Percentiles rank a stretch among this genome's conserved stretches.
phyloP scores from a whole-genome alignment of 2,797 vertebrate genomes.

The Chrysocyon brachyurus region DNA sequence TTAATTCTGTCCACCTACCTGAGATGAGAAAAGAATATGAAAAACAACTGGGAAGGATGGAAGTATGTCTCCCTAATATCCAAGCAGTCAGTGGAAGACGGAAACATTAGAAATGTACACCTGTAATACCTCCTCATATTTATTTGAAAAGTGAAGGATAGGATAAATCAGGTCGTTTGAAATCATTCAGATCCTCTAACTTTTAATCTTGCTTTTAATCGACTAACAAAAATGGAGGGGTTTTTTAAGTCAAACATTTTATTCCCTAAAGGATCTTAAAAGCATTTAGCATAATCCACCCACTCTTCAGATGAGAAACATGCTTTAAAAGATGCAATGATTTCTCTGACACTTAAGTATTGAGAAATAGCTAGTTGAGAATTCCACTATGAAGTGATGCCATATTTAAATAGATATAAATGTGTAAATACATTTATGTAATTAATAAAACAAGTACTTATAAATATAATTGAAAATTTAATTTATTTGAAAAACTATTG shows the following conservation, averaged over 20 bases:
- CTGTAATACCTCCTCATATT: neutral
- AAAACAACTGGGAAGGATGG: neutral
- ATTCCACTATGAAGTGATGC: neutral
- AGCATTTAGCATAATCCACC: neutral
- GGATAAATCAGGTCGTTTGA: neutral
- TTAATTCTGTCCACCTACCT: neutral
- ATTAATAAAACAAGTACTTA: neutral
- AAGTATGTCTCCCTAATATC: neutral
- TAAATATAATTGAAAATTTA: neutral
- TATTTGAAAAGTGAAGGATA: neutral
- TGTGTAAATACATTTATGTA: neutral
- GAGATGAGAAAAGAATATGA: neutral
- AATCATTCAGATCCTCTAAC: neutral
- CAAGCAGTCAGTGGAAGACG: neutral
- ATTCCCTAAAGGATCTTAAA: neutral
- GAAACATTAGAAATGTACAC: neutral
- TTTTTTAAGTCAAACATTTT: constrained; percentile 5
- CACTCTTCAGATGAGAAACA: neutral
- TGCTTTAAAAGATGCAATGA: neutral
- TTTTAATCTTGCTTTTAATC: neutral
- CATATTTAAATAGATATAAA: neutral
- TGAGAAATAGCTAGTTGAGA: neutral
- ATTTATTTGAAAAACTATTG: neutral
- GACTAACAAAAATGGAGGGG: neutral
- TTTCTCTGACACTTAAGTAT: neutral